A percentile compares a stretch with the other conserved stretches of the same genome.
Evolutionary conservation across 2,888 invertebrate species (phyloP).

Genomic region (Eupithecia insigniata): DNA sequence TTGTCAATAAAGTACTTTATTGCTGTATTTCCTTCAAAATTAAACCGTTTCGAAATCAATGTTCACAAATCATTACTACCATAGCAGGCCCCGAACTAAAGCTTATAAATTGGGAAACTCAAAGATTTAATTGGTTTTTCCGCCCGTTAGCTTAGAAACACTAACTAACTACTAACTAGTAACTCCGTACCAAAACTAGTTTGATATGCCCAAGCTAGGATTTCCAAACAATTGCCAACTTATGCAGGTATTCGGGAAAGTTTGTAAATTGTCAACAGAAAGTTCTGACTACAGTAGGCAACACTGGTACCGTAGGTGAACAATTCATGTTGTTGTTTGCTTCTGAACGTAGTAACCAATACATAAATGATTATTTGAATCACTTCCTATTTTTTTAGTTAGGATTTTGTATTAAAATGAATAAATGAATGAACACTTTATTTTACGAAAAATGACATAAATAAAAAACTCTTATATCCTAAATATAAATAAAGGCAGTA

Average conservation of each 20-base stretch:
- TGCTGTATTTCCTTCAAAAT: no score
- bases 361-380: neutral
- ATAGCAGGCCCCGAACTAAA: conserved; percentile 10
- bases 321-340: conserved; percentile 1
- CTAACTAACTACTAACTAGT: conserved; percentile 25
- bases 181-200: neutral
- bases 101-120: conserved; percentile 18
- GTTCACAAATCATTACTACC: neutral
- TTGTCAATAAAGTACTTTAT: no score
- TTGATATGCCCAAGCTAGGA: conserved; percentile 7
- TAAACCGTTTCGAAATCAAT: neutral
- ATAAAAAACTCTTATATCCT: no score
- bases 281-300: neutral
- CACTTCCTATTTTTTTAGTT: no score
- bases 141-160: conserved; percentile 22
- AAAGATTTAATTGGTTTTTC: conserved; percentile 25
- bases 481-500: no score
- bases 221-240: conserved; percentile 15
- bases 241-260: conserved; percentile 4
- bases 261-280: conserved; percentile 7
- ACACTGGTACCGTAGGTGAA: neutral
- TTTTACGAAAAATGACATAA: no score
- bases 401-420: no score
- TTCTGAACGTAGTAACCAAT: neutral
- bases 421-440: no score